These are phyloP conservation scores for Cryptosula pallasiana DNA, from an alignment of 2,888 invertebrate species.

Conservation along the genomic window DNA sequence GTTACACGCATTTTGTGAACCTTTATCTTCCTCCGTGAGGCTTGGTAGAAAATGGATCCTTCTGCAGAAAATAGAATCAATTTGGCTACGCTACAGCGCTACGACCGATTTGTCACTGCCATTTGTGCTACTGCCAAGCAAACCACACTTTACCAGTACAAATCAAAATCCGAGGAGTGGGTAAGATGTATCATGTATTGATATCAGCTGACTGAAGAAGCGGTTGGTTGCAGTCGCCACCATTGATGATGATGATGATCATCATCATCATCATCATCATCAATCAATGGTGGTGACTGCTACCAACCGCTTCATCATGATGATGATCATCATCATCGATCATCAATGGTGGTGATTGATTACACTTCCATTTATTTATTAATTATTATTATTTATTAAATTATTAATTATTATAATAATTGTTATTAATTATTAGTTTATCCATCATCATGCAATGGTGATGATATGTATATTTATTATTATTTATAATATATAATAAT, in stretches of 20 bases:
- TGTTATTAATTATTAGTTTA: not conserved
- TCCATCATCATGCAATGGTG: not conserved
- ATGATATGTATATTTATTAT: not conserved
- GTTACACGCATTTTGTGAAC: no score
- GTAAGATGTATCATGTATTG: not conserved
- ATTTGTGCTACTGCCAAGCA: not conserved
- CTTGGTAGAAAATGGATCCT: not conserved
- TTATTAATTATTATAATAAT: not conserved
- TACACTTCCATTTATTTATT: no score
- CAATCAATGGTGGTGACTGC: no score
- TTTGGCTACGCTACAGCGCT: constrained; percentile 12
- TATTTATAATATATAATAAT: no score
- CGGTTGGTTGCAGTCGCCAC: no score
- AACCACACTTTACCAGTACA: not conserved
- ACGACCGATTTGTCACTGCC: not conserved
- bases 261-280: not conserved
- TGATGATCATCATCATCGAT: no score
- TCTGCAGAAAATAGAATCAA: constrained; percentile 10
- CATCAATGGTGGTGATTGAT: no score
- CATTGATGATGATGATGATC: no score
- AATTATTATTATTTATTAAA: not conserved
- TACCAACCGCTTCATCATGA: no score
- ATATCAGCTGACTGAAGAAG: no score
- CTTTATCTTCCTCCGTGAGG: no score
- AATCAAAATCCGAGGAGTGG: not conserved